A percentile compares a stretch with the other conserved stretches of the same genome.
Evolutionary conservation across 2,797 vertebrate genomes (phyloP).

Genomic region (Onychomys arenicola): DNA sequence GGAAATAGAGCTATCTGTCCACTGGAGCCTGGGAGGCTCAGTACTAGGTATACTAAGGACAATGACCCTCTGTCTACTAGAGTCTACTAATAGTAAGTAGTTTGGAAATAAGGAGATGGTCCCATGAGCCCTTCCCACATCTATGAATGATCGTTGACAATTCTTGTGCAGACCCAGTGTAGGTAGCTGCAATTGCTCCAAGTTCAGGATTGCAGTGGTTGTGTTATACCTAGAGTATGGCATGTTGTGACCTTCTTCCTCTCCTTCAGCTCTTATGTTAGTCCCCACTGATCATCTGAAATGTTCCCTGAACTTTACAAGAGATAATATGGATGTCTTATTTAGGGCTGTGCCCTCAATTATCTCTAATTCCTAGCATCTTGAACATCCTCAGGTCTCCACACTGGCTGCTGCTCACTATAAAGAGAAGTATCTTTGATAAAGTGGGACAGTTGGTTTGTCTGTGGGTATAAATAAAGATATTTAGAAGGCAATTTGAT

Average conservation of each 20-base stretch:
- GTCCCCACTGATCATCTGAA: background rate
- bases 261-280: background rate
- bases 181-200: background rate
- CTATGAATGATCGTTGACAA: background rate
- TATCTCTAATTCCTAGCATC: background rate
- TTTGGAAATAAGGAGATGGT: background rate
- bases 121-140: background rate
- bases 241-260: background rate
- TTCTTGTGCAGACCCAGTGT: background rate
- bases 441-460: background rate
- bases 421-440: background rate
- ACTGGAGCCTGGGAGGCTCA: background rate
- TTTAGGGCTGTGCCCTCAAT: background rate
- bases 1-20: no score
- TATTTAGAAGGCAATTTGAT: background rate
- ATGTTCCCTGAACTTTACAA: background rate
- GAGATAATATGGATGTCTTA: background rate
- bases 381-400: background rate
- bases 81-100: background rate
- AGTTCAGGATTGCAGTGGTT: background rate
- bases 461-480: background rate
- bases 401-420: background rate
- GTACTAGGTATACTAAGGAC: no score
- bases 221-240: background rate
- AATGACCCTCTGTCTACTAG: background rate